A percentile compares a stretch with the other conserved stretches of the same genome.
These are phyloP conservation scores for Tetranychus truncatus DNA, from an alignment of 2,888 invertebrate species.

Conservation along the genomic window DNA sequence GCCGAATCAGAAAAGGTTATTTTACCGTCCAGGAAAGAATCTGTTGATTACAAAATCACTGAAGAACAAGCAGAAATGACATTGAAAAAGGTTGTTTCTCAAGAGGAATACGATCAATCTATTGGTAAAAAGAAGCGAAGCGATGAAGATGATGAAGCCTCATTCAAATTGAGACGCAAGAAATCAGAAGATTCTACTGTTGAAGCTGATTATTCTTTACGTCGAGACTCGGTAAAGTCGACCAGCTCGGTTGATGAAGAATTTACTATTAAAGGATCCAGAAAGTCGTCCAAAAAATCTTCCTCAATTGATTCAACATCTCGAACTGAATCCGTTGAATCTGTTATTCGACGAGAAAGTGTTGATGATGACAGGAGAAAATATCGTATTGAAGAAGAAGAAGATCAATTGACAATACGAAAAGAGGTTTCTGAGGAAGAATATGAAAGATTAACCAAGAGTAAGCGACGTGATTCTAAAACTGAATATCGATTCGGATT, in stretches of 20 bases:
- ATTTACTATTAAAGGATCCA: not conserved
- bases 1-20: not conserved
- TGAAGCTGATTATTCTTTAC: not conserved
- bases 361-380: slow-evolving; percentile 18
- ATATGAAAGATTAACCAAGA: slow-evolving; percentile 13
- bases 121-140: slow-evolving; percentile 3
- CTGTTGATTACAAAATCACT: slow-evolving; percentile 16
- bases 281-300: not conserved
- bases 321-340: not conserved
- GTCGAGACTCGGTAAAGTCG: not conserved
- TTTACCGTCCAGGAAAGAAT: slow-evolving; percentile 10
- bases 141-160: slow-evolving; percentile 17
- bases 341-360: slow-evolving; percentile 28
- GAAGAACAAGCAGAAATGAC: slow-evolving; percentile 27
- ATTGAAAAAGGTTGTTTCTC: slow-evolving; percentile 30
- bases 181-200: slow-evolving; percentile 38
- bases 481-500: not conserved
- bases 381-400: slow-evolving; percentile 11
- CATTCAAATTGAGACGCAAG: slow-evolving; percentile 23
- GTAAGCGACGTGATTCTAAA: slow-evolving; percentile 11
- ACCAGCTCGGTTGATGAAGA: not conserved
- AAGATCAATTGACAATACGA: slow-evolving; percentile 13
- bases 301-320: not conserved
- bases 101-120: slow-evolving; percentile 31
- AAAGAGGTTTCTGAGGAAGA: slow-evolving; percentile 15